Percentiles rank a stretch among this genome's conserved stretches.
phyloP scores from a whole-genome alignment of 1,140 invertebrate genomes.

The Zeugodacus cucurbitae region DNA sequence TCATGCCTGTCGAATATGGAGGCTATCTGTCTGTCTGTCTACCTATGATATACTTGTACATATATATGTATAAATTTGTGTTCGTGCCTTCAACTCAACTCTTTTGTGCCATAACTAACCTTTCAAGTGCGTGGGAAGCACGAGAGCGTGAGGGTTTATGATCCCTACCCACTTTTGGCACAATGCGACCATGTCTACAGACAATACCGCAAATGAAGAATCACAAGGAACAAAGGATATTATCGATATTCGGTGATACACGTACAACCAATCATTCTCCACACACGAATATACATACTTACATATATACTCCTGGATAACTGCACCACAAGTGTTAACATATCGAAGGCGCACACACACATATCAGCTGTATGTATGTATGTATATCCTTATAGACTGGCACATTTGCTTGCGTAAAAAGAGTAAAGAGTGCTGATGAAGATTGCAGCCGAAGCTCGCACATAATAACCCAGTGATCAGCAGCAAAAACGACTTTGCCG shows the following conservation, averaged over 20 bases:
- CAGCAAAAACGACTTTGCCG: neutral
- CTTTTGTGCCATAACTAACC: neutral
- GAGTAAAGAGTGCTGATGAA: neutral
- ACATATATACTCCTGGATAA: neutral
- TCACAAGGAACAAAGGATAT: neutral
- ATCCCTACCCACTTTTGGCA: neutral
- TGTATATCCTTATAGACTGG: neutral
- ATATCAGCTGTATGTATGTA: neutral
- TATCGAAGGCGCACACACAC: too few relatives aligned
- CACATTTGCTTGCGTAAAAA: neutral
- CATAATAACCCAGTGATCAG: constrained; percentile 3
- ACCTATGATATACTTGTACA: too few relatives aligned
- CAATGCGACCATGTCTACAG: neutral
- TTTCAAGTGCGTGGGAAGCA: neutral
- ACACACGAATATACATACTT: neutral
- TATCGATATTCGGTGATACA: neutral
- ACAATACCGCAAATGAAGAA: constrained; percentile 5
- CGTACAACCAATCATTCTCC: neutral
- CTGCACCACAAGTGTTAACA: too few relatives aligned
- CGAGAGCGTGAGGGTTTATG: neutral
- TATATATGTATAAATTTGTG: too few relatives aligned
- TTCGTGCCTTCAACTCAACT: neutral
- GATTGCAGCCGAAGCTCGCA: neutral
- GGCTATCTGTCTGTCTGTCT: too few relatives aligned
- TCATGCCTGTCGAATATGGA: too few relatives aligned